Evolutionary conservation across 2,113 vertebrate genomes (phyloP), one percentile per base, ranked within the genome.

Genomic region (Etia nguti): DNA sequence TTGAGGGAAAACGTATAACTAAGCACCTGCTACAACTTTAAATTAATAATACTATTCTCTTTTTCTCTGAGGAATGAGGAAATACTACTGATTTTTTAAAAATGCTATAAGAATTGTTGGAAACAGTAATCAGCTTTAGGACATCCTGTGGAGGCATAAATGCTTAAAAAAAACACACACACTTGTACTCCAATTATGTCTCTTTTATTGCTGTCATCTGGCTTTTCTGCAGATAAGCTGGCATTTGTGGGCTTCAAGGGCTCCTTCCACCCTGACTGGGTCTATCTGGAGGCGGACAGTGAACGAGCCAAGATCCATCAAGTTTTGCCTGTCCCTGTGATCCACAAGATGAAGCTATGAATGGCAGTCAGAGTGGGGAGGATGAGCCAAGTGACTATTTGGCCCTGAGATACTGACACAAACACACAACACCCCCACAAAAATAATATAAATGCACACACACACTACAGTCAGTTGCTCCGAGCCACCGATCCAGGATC

Each of bases 301-400:
- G 70, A 94, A 48, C 83, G 80, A 24, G 94, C 93, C 79, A 94
- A 94, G 93, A 88, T 95, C 89, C 93, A 94, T 31, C 94, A 93
- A 83, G 92, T 94, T 29, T 77, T 95, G 77, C 92, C 93, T 2
- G 16, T 95, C 12, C 94, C 94, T 54, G 91, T 95, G 20, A 83
- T 94, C 85, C 90, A 90, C 70, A 95, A 92, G 94, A 96, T 96
- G 96, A 97, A 96, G 91, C 94, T 99, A 92, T 99, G 96, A 99
- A 94, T 50, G 93, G 95, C 88, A 57, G 85, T 54, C 10, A 22
- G 43, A 87, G 46, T 13, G 22, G 31, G 56, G 57, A 68, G 41
- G 68, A 87, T 41, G 9, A 36, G 31, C 38, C 59, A 12, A 86
- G 57, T 87, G 87, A 86, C 89, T 79, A 43, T 81, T 57, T 65